phyloP scores from a whole-genome alignment of 2,797 vertebrate species.

The Sebastes cheni region DNA sequence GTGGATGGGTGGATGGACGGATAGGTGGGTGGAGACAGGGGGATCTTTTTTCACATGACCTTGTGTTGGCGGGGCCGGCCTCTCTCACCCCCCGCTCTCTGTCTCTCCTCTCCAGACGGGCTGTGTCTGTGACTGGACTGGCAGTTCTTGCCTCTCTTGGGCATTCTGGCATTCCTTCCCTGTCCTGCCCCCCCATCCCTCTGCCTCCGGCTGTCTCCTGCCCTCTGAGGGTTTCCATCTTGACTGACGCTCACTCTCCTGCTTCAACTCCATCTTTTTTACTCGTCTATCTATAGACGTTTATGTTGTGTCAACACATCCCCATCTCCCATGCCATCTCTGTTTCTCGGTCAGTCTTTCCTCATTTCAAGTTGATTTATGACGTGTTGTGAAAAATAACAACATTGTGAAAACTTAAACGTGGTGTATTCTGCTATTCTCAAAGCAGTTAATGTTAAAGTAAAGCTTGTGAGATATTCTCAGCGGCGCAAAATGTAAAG shows the following conservation, averaged over 20 bases:
- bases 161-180: conserved; percentile 89
- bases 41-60: conserved; percentile 91
- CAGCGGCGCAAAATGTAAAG: background rate
- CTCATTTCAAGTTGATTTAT: background rate
- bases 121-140: conserved; percentile 85
- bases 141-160: conserved; percentile 87
- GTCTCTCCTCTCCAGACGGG: conserved; percentile 82
- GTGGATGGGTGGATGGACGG: conserved; percentile 64
- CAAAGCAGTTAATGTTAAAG: background rate
- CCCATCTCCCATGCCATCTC: conserved; percentile 6
- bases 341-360: background rate
- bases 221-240: conserved; percentile 72
- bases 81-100: conserved; percentile 56
- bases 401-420: accelerated
- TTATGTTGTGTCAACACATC: conserved; percentile 2
- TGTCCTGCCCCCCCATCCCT: conserved; percentile 61
- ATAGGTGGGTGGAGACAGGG: conserved; percentile 55
- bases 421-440: background rate
- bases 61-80: conserved; percentile 84
- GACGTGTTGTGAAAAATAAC: background rate
- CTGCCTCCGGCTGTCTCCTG: conserved; percentile 71
- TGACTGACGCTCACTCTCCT: conserved; percentile 51
- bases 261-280: conserved; percentile 42
- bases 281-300: conserved; percentile 31
- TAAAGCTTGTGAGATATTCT: background rate